A percentile compares a stretch with the other conserved stretches of the same genome.
Evolutionary conservation across 2,888 invertebrate species (phyloP).

Genomic region (Diarsia dahlii): DNA sequence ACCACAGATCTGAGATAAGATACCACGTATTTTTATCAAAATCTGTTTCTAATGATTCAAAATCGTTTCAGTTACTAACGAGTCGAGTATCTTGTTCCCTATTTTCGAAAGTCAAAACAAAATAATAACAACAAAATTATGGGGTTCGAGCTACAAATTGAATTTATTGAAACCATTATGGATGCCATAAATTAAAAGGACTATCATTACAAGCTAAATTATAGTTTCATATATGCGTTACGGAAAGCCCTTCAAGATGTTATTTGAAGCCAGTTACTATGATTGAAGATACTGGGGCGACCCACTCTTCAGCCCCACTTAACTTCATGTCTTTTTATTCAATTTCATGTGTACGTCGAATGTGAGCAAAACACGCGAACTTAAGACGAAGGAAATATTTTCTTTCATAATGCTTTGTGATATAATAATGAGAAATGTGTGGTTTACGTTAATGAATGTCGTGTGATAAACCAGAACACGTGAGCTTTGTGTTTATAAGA

Average conservation of each 20-base stretch:
- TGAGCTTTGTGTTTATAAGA: conserved; percentile 22
- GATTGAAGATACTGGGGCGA: conserved; percentile 29
- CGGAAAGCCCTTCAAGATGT: conserved; percentile 37
- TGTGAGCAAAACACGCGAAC: conserved; percentile 42
- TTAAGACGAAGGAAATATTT: conserved; percentile 36
- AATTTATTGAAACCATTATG: conserved; percentile 13
- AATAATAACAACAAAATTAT: conserved; percentile 30
- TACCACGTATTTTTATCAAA: not conserved
- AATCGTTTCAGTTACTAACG: conserved; percentile 21
- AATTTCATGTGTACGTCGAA: conserved; percentile 49
- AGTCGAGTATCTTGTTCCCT: conserved; percentile 26
- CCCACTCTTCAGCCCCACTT: conserved; percentile 27
- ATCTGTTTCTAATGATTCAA: not conserved
- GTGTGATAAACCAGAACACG: conserved; percentile 19
- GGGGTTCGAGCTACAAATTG: conserved; percentile 25
- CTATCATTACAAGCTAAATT: conserved; percentile 27
- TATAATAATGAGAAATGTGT: conserved; percentile 40
- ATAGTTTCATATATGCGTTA: conserved; percentile 13
- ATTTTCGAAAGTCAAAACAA: conserved; percentile 2
- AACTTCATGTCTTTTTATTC: conserved; percentile 48
- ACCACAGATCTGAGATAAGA: not conserved
- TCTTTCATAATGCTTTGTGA: conserved; percentile 14
- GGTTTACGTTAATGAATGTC: conserved; percentile 20
- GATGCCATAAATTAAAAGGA: conserved; percentile 29
- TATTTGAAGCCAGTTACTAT: conserved; percentile 35